Base-by-base conservation (phyloP, 2,113 vertebrate genomes). In the Heloderma charlesbogerti region DNA sequence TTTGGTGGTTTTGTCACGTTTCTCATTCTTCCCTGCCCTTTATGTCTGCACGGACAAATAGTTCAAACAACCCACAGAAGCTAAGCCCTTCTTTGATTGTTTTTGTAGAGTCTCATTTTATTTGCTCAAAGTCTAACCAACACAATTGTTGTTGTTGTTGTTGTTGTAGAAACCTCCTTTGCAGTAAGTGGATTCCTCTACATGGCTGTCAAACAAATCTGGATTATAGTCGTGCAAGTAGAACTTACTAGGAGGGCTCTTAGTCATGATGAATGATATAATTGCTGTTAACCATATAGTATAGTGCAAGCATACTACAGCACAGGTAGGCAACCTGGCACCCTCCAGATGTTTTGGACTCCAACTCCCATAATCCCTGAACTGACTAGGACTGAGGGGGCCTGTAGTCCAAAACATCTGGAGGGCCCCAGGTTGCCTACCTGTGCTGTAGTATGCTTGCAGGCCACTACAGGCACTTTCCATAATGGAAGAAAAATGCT, bases 1-100 rank as follows among this genome's bases (percentile, higher is more conserved):
- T 4, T 34, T 5, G 12, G 25, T 2, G 66, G 67, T 27, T 9
- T 51, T 69, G 84, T 45, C 18, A n/a, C 29, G n/a, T 86, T 74
- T 54, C 34, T 86, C 69, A 27, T 74, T 72, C 45, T 74, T 74
- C 34, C 15, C 45, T 54, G 67, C 69, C 5, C 69, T 86, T 86
- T 86, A 74, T 74, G 84, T n/a, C 84, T 72, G 22, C 67, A 37
- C 4, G n/a, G 27, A 86, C 18, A 86, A 72, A 37, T 51, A 3
- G 18, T 86, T 86, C 31, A 86, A 74, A 74, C 54, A 75, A 57
- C 85, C n/a, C 27, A 51, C 43, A 87, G 72, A 72, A 74, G 69
- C 48, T 71, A 57, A 57, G 22, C 10, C 34, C n/a, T 75, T 27
- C 16, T 57, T 87, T 37, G 48, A 74, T 57, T 51, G 20, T 25